Base-by-base conservation (phyloP, 2,888 invertebrate species). In the Synanthedon vespiformis region DNA sequence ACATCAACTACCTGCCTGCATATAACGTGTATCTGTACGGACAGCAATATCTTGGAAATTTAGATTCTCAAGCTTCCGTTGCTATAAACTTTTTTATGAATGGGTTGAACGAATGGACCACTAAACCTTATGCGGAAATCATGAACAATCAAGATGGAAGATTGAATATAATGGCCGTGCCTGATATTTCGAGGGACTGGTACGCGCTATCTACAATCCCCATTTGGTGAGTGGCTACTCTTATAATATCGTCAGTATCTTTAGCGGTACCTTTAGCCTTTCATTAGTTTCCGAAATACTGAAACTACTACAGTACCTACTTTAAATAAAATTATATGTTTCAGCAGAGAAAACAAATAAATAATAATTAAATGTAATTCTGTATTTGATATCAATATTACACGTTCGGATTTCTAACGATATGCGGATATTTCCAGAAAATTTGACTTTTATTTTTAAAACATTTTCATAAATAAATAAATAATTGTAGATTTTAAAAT, bases 121-220 rank as follows among this genome's bases (percentile, higher is more conserved):
- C 59, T 0, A 78, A 72, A 52, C 58, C 64, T 0, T 82, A 77
- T 53, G 63, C 66, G 4, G 73, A 73, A 53, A 80, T 85, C 0
- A 53, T 73, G 2, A 13, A 61, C 0, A 67, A 80, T 55, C 85
- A 86, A 61, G 69, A 74, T 40, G 70, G 65, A 0, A 70, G 66
- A 18, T 55, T 86, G 62, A 68, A 72, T 56, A 61, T 87, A 2
- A 55, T 83, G 5, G 84, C 78, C 0, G 52, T 85, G 16, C 85
- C 86, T 12, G 86, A 86, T 61, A 65, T 78, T 0, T 60, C 68
- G 1, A 68, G 61, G 13, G 74, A 80, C 18, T 87, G 85, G 86
- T 62, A 73, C 51, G 71, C 83, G 1, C 60, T 86, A 2, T 81
- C 83, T 0, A 75, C 72, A 1, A 63, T 84, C 34, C 79, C 74